These are phyloP conservation scores for Halcyon malimbica DNA, from an alignment of 2,113 vertebrate species.

Conservation along the genomic window DNA sequence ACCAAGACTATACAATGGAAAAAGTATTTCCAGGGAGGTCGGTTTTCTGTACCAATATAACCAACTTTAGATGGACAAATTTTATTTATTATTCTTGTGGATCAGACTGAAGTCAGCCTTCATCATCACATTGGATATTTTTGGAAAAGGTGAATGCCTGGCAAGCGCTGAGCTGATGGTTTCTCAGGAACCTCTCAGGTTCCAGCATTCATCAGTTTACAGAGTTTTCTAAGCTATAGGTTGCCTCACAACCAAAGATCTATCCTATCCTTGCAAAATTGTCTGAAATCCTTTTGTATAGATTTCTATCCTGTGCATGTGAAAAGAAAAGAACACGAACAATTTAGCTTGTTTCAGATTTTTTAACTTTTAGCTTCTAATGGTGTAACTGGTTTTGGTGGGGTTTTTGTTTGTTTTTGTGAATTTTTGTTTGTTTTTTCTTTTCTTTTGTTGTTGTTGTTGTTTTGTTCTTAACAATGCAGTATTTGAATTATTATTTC, in stretches of 20 bases:
- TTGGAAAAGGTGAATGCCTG: not conserved
- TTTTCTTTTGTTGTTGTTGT: not conserved
- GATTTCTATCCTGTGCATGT: fast-evolving
- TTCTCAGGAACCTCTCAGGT: not conserved
- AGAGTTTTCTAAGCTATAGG: not conserved
- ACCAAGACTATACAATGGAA: not conserved
- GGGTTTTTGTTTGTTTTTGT: not conserved
- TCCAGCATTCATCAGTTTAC: not conserved
- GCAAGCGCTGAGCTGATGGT: not conserved
- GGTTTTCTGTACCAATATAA: not conserved
- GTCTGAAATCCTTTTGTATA: not conserved
- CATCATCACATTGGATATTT: not conserved
- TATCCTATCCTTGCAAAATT: not conserved
- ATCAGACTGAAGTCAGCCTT: not conserved
- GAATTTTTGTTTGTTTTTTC: too few species aligned
- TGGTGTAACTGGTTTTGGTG: not conserved
- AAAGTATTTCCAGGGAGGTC: not conserved
- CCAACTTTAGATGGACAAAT: not conserved
- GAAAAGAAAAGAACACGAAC: not conserved
- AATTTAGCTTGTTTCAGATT: not conserved
- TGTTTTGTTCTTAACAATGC: not conserved
- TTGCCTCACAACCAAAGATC: not conserved
- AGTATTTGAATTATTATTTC: not conserved
- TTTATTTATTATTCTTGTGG: not conserved
- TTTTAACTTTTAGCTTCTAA: not conserved